These are phyloP conservation scores for Chironomus striatipennis DNA, from an alignment of 1,140 invertebrate species.

Conservation along the genomic window DNA sequence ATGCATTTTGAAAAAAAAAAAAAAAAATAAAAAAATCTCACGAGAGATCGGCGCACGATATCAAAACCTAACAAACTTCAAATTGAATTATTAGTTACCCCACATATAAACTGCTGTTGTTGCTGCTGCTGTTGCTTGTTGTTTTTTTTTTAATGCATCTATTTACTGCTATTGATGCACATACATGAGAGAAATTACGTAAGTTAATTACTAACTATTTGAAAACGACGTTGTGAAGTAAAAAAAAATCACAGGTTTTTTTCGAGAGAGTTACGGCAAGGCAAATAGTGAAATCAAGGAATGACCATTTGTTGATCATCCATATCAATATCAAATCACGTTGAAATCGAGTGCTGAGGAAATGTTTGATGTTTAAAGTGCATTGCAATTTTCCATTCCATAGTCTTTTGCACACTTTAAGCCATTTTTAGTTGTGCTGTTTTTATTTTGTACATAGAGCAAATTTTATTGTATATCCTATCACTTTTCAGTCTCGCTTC, in stretches of 20 bases:
- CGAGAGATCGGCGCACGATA: constrained; percentile 6
- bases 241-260: constrained; percentile 7
- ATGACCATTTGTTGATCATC: neutral
- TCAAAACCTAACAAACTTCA: neutral
- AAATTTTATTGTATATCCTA: neutral
- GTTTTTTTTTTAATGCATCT: neutral
- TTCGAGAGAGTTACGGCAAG: too few relatives aligned
- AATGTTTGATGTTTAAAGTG: neutral
- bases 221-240: neutral
- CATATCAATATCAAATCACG: neutral
- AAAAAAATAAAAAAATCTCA: constrained; percentile 3
- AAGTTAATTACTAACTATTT: constrained; percentile 10
- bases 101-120: constrained; percentile 17
- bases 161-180: neutral
- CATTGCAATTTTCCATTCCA: neutral
- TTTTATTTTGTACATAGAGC: too few relatives aligned
- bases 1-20: neutral
- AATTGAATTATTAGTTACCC: constrained; percentile 20
- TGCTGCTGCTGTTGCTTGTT: too few relatives aligned
- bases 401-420: constrained; percentile 2
- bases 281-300: neutral
- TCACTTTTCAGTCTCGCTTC: constrained; percentile 6
- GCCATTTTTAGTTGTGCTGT: too few relatives aligned
- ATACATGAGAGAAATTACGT: constrained; percentile 18
- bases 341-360: too few relatives aligned